These are phyloP conservation scores for Cossypha polioptera DNA, from an alignment of 2,797 vertebrate genomes.

Conservation along the genomic window DNA sequence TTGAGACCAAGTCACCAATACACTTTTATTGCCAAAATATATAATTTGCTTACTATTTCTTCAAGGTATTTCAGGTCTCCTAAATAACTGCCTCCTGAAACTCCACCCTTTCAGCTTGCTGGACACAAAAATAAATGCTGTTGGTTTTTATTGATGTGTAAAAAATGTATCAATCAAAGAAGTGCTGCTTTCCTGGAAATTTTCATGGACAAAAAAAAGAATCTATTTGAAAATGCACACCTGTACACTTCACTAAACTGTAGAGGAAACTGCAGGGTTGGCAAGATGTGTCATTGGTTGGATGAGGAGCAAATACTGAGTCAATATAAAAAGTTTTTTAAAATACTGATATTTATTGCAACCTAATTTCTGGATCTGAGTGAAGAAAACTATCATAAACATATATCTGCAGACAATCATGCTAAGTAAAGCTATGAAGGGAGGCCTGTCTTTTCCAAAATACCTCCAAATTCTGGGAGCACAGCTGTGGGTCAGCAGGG, in stretches of 20 bases:
- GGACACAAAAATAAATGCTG: not conserved
- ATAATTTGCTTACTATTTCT: not conserved
- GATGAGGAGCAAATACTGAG: not conserved
- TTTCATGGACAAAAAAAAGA: not conserved
- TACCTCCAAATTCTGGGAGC: accelerated
- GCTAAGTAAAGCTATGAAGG: not conserved
- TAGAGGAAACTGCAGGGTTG: not conserved
- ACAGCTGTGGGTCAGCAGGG: not conserved
- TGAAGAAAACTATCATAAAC: not conserved
- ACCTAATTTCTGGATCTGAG: not conserved
- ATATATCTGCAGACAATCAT: not conserved
- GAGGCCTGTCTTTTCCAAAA: not conserved
- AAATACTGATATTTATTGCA: not conserved
- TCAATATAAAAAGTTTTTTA: not conserved
- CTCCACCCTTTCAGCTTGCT: not conserved
- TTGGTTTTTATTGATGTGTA: not conserved
- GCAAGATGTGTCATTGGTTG: not conserved
- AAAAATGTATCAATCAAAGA: not conserved
- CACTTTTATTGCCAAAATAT: not conserved
- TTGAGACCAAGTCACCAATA: not conserved
- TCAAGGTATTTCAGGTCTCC: conserved; percentile 5
- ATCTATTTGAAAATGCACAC: not conserved
- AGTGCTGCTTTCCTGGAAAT: not conserved
- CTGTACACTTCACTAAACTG: not conserved
- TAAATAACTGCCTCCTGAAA: conserved; percentile 1